Evolutionary conservation across 2,113 vertebrate species (phyloP), one percentile per base, ranked within the genome.

Genomic region (Coracopsis vasa): DNA sequence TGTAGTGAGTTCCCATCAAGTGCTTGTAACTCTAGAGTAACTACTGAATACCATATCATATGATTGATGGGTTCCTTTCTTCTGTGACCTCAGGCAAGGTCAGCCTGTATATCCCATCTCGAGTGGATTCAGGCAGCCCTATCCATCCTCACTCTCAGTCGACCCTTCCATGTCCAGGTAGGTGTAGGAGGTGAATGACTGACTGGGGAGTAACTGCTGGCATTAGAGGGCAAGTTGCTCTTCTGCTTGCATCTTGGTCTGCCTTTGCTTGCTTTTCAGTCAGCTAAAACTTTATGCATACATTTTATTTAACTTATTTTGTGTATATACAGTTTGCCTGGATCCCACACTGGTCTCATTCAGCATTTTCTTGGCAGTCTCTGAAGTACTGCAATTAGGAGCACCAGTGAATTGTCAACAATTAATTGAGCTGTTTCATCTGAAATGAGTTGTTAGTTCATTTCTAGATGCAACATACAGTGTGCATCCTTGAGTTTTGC

Each of bases 21-120:
- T 88, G 89, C 92, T 90, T 82, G 62, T 82, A 96, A 93, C 90
- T 96, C 94, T 95, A 88, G 89, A 92, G 85, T 97, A 90, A 97
- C 84, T 90, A 69, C 4, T n/a, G 96, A 94, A 67, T 97, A 94
- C 92, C 71, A 4, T 97, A 88, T 95, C 77, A 12, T 92, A 69
- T 98, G 95, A 98, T 98, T 98, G 98, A 98, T 97, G 98, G 98
- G 97, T 97, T 98, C 98, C 98, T 98, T 97, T 98, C 97, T 98
- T 98, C 98, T 98, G 98, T 98, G 98, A 98, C 98, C 98, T 98
- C 98, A 98, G 98, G 98, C 98, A 98, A 98, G 98, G 98, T 98
- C 98, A 98, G 98, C 98, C 98, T 98, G 98, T 98, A 94, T 98
- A 98, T 98, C 98, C 98, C 94, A 97, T 98, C 97, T 97, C 98